Percentiles rank a stretch among this genome's conserved stretches.
phyloP scores from a whole-genome alignment of 1,140 invertebrate genomes.

The Drosophila funebris region DNA sequence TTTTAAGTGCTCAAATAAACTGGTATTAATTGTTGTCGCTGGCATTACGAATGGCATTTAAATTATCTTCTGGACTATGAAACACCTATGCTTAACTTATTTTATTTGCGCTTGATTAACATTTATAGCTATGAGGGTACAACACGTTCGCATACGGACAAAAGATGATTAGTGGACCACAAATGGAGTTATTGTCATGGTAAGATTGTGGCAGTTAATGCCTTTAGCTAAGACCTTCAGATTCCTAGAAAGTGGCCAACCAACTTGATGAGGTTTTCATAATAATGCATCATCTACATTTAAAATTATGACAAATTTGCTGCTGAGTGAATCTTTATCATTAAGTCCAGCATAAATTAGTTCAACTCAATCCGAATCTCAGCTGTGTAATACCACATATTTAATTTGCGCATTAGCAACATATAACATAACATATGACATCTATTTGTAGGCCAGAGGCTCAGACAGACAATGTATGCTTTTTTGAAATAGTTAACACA shows the following conservation, averaged over 20 bases:
- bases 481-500: neutral
- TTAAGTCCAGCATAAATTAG: constrained; percentile 20
- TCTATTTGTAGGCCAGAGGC: too few species aligned
- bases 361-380: neutral
- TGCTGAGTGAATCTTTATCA: constrained; percentile 36
- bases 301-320: constrained; percentile 32
- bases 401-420: neutral
- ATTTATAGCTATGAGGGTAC: constrained; percentile 43
- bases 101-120: constrained; percentile 61
- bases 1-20: constrained; percentile 68
- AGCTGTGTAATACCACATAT: neutral
- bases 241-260: constrained; percentile 28
- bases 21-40: constrained; percentile 69
- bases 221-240: constrained; percentile 34
- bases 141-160: constrained; percentile 33
- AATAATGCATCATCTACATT: constrained; percentile 30
- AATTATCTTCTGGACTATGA: constrained; percentile 26
- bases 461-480: neutral
- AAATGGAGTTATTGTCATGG: constrained; percentile 49
- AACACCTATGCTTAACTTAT: constrained; percentile 35
- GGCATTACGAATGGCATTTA: constrained; percentile 62
- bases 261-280: neutral
- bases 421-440: too few species aligned
- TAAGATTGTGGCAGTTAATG: constrained; percentile 2
- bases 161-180: constrained; percentile 46